Evolutionary conservation across 2,113 vertebrate species (phyloP).

Genomic region (Propithecus coquereli): DNA sequence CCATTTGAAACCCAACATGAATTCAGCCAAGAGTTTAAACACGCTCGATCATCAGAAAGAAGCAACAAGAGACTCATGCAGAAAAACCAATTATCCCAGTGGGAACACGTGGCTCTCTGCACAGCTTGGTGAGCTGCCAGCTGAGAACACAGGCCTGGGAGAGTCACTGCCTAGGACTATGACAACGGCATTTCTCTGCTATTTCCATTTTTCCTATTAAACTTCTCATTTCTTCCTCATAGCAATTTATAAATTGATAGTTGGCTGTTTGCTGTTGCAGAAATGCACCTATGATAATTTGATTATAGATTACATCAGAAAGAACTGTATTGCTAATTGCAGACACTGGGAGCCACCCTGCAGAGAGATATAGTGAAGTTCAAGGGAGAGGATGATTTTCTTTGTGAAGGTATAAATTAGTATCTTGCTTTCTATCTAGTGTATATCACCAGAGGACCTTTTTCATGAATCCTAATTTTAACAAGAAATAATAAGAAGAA

Average conservation of each 20-base stretch:
- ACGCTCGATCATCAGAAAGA: constrained; percentile 55
- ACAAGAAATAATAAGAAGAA: not conserved
- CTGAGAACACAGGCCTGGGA: constrained; percentile 38
- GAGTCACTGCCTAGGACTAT: not conserved
- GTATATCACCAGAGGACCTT: not conserved
- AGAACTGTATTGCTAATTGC: constrained; percentile 25
- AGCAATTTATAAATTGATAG: constrained; percentile 29
- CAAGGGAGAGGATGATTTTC: constrained; percentile 39
- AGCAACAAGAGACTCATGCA: constrained; percentile 61
- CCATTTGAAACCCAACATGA: constrained; percentile 64
- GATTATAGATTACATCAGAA: constrained; percentile 7
- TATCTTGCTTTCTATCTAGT: not conserved
- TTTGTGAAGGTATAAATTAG: constrained; percentile 27
- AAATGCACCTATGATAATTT: constrained; percentile 51
- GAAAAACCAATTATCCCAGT: constrained; percentile 68
- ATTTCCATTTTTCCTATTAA: not conserved
- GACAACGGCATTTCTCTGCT: not conserved
- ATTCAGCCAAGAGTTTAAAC: constrained; percentile 69
- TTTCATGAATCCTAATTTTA: constrained; percentile 21
- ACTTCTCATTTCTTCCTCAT: constrained; percentile 14
- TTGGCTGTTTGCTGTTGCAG: not conserved
- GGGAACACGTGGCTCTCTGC: constrained; percentile 42
- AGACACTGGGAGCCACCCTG: constrained; percentile 2
- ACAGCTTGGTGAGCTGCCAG: constrained; percentile 52
- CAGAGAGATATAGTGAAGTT: not conserved